Evolutionary conservation across 2,888 invertebrate genomes (phyloP), one percentile per base, ranked within the genome.

Genomic region (Cloeon dipterum): DNA sequence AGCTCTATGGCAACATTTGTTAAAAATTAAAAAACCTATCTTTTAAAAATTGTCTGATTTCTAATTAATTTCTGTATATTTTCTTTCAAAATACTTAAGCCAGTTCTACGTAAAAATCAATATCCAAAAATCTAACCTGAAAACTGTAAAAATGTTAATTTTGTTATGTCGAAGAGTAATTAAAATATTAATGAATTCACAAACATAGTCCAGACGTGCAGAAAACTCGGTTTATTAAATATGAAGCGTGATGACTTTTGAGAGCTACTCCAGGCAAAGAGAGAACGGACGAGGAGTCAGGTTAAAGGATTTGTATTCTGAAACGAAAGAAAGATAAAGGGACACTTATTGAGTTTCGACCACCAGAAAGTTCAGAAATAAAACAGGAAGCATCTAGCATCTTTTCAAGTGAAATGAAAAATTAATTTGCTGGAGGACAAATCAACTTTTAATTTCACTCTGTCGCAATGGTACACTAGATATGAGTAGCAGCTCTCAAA

Each of bases 281-380:
- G 65, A 66, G 53, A 66, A 67, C 40, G 66, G 68, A 54, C 64
- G 56, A 46, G 65, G 67, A 56, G 63, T 63, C 47, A 63, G 57
- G 59, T 66, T 67, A 60, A 65, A 67, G 54, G 63, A 61, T 53
- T 59, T 58, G 55, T 56, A 55, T 57, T 65, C 66, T 67, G 68
- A 60, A 67, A 45, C 37, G 32, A 34, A 65, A 56, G 52, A 56
- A 53, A 46, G 45, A 46, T 47, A 45, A 43, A 42, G 50, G 46
- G 47, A 48, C 34, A 18, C 26, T 20, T 38, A 41, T 33, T 25
- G 25, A 20, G 26, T 19, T 13, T n/a, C n/a, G n/a, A n/a, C n/a
- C n/a, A n/a, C n/a, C n/a, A n/a, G n/a, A n/a, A n/a, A n/a, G n/a
- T n/a, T n/a, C n/a, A n/a, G n/a, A n/a, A n/a, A n/a, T n/a, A n/a